Conservation (phyloP, 2,797 vertebrate species). For the Takifugu rubripes region DNA sequence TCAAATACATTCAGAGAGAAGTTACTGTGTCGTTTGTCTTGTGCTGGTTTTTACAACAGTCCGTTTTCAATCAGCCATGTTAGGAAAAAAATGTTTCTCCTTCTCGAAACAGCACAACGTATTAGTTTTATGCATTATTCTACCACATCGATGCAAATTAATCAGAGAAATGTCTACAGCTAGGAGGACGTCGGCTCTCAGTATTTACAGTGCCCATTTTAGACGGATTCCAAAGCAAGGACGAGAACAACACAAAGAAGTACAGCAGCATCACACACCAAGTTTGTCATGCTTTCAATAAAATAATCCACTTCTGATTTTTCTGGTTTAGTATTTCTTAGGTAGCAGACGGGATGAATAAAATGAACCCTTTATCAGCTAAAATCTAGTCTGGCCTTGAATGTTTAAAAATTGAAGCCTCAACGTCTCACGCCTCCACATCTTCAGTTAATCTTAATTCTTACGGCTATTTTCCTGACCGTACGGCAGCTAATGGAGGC, state of each 20-base stretch:
- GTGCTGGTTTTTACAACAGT: conserved; percentile 88
- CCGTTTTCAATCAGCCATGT: conserved; percentile 88
- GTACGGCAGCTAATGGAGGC: conserved; percentile 35
- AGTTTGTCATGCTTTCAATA: conserved; percentile 78
- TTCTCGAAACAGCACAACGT: conserved; percentile 79
- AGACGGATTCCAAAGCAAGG: conserved; percentile 75
- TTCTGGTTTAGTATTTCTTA: conserved; percentile 56
- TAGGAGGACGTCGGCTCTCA: conserved; percentile 64
- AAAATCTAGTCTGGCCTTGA: conserved; percentile 20
- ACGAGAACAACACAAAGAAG: conserved; percentile 80
- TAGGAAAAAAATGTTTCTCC: conserved; percentile 77
- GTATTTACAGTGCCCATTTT: conserved; percentile 78
- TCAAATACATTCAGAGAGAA: conserved; percentile 84
- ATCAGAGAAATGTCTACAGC: conserved; percentile 78
- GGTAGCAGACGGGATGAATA: conserved; percentile 60
- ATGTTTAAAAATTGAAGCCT: conserved; percentile 31
- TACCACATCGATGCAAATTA: conserved; percentile 76
- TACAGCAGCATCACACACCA: conserved; percentile 78
- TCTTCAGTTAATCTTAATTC: conserved; percentile 15
- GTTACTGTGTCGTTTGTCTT: conserved; percentile 79
- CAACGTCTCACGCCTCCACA: conserved; percentile 36
- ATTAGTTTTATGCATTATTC: conserved; percentile 63
- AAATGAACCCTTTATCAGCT: conserved; percentile 47
- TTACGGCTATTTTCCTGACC: conserved; percentile 22
- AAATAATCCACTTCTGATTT: conserved; percentile 67